These are phyloP conservation scores for Crypturellus undulatus DNA, from an alignment of 2,113 vertebrate species.

Conservation along the genomic window DNA sequence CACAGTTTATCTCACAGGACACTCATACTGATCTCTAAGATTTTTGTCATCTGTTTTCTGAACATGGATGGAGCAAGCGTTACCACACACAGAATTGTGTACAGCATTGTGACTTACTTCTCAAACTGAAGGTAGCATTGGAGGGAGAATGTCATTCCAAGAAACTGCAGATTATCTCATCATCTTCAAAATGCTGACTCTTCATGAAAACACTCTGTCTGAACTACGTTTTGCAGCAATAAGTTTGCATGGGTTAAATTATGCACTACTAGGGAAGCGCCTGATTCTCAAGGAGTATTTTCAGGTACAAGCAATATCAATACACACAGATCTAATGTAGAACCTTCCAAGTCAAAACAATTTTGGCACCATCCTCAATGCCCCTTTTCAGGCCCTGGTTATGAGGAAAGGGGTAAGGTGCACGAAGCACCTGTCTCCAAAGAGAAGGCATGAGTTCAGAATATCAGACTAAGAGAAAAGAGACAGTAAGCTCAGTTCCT, in stretches of 20 bases:
- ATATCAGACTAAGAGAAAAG: background rate
- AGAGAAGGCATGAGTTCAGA: background rate
- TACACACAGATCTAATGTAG: background rate
- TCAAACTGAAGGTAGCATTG: background rate
- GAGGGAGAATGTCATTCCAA: background rate
- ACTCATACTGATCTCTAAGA: rapidly evolving
- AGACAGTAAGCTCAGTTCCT: background rate
- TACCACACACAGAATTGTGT: background rate
- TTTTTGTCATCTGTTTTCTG: background rate
- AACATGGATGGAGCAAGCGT: background rate
- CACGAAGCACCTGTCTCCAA: background rate
- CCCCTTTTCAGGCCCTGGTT: background rate
- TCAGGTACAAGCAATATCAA: background rate
- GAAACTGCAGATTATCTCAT: background rate
- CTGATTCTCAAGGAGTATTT: background rate
- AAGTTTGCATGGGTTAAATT: background rate
- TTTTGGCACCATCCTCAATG: background rate
- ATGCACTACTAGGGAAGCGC: background rate
- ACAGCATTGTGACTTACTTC: background rate
- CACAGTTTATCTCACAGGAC: background rate
- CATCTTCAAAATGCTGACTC: background rate
- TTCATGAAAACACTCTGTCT: background rate
- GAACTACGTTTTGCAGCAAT: background rate
- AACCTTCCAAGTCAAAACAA: background rate
- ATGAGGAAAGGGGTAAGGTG: background rate